Base-by-base conservation (phyloP, 2,113 vertebrate species). In the Ctenomys sociabilis region DNA sequence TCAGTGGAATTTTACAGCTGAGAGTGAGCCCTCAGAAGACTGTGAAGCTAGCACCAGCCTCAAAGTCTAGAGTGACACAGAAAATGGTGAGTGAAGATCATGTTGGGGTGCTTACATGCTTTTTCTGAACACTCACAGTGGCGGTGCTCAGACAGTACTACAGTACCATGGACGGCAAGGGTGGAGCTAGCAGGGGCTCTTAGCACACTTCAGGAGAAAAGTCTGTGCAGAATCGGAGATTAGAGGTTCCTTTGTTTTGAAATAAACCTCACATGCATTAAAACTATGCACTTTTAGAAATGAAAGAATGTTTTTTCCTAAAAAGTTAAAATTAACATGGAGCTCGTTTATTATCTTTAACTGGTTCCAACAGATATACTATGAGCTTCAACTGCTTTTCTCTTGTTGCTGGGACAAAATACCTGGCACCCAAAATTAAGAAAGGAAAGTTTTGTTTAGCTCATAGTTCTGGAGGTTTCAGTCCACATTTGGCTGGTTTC, bases 181-280 rank as follows among this genome's bases (percentile, higher is more conserved):
- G 70, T 99, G 98, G 99, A 99, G 92, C 98, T 99, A 7, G 99
- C 99, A 97, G 99, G 99, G 85, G 99, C 99, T 75, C 98, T 98
- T 43, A 99, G 99, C 92, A 99, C 99, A 3, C 99, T 99, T 4
- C 99, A 99, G 93, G 99, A 99, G 98, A 99, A 99, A 98, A 99
- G 99, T 95, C 99, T 99, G 99, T 99, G 96, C 98, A 37, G 99
- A 99, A 59, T 99, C 99, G n/a, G 99, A 99, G 97, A 99, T 99
- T 61, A 99, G 98, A 99, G 99, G 98, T 99, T 99, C 95, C 99
- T 99, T 91, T 99, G 99, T 13, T 99, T 99, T 98, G 99, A 99
- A 97, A 99, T 99, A 93, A 99, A 99, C 97, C 99, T 99, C 81
- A 99, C 99, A 98, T 99, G 96, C 98, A 99, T 99, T 97, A 99